These are phyloP conservation scores for Spialia ferax DNA, from an alignment of 2,888 invertebrate genomes.

Conservation along the genomic window DNA sequence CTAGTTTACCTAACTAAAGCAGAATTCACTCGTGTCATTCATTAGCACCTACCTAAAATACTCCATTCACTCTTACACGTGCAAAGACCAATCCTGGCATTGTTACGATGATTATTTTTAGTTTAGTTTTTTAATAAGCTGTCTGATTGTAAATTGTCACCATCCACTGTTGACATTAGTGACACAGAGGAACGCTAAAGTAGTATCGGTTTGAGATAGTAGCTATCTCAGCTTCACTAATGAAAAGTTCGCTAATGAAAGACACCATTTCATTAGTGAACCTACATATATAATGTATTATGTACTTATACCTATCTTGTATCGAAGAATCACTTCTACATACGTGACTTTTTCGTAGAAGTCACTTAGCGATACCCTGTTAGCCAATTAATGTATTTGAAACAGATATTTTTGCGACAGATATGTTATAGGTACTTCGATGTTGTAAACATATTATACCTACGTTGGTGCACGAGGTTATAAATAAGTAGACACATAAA, in stretches of 20 bases:
- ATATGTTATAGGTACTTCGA: neutral
- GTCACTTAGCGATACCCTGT: neutral
- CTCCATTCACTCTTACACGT: neutral
- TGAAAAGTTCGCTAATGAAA: no score
- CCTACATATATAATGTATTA: no score
- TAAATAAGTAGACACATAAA: neutral
- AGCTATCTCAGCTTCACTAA: neutral
- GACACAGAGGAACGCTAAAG: no score
- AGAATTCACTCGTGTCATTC: neutral
- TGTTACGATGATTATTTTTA: neutral
- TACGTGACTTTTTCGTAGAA: neutral
- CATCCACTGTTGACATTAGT: no score
- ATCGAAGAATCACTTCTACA: neutral
- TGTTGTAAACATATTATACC: conserved; percentile 3
- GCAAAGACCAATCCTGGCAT: neutral
- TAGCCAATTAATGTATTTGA: neutral
- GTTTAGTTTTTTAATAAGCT: no score
- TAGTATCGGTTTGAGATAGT: no score
- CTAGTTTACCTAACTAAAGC: neutral
- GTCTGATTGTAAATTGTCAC: no score
- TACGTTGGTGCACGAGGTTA: neutral
- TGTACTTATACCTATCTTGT: no score
- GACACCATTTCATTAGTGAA: no score
- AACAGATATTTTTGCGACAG: neutral
- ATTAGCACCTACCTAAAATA: conserved; percentile 8